phyloP scores from a whole-genome alignment of 2,888 invertebrate species.

The Drepanosiphum platanoidis region DNA sequence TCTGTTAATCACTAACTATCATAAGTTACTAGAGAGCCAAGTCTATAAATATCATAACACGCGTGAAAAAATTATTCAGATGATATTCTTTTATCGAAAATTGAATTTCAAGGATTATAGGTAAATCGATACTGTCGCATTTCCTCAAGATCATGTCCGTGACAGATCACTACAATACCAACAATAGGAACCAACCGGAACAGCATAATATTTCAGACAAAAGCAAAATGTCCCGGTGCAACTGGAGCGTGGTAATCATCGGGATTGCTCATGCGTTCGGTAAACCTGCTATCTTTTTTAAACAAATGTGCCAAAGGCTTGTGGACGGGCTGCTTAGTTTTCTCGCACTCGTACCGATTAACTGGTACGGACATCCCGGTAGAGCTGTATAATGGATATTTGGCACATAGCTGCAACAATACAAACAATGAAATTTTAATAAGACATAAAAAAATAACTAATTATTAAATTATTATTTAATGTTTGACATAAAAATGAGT shows the following conservation, averaged over 20 bases:
- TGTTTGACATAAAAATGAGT: no score
- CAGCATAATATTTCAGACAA: background rate
- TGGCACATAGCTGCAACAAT: slow-evolving; percentile 36
- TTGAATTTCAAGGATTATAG: no score
- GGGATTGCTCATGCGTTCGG: slow-evolving; percentile 21
- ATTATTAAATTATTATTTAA: background rate
- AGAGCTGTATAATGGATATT: slow-evolving; percentile 45
- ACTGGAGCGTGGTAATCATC: slow-evolving; percentile 33
- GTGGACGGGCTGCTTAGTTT: slow-evolving; percentile 38
- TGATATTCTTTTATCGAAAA: no score
- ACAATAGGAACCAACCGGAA: no score
- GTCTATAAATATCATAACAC: no score
- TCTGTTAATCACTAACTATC: no score
- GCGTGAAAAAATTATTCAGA: no score
- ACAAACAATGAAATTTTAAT: background rate
- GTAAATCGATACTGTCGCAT: no score
- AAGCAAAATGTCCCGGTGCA: slow-evolving; percentile 30
- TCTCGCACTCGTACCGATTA: slow-evolving; percentile 21
- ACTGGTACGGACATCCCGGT: slow-evolving; percentile 27
- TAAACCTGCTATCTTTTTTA: slow-evolving; percentile 43
- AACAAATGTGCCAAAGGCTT: slow-evolving; percentile 30
- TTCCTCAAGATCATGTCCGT: no score
- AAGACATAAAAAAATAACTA: no score
- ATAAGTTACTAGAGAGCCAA: no score
- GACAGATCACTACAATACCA: no score